phyloP scores from a whole-genome alignment of 92 coral and sea anemone species.

The Epizoanthus ramosus region DNA sequence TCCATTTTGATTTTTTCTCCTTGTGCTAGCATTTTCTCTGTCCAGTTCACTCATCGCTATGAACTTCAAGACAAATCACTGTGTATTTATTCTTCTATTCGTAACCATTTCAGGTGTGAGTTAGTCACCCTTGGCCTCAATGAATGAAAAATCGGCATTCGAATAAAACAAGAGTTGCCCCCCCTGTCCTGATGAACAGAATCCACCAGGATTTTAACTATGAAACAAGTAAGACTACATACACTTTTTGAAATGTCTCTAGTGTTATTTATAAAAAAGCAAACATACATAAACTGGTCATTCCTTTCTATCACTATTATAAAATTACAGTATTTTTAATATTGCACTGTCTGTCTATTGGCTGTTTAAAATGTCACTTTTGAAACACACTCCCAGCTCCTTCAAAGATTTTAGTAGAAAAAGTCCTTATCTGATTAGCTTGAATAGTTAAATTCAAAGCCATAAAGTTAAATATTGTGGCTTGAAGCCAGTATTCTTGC shows the following conservation, averaged over 20 bases:
- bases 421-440: neutral
- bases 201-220: too few relatives aligned
- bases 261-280: neutral
- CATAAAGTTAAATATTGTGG: constrained; percentile 22
- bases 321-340: constrained; percentile 1
- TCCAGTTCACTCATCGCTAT: too few relatives aligned
- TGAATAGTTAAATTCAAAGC: neutral
- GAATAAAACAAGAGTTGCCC: too few relatives aligned
- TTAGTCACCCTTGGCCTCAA: too few relatives aligned
- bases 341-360: too few relatives aligned
- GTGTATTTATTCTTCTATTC: too few relatives aligned
- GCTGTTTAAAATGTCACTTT: neutral
- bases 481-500: neutral
- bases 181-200: too few relatives aligned
- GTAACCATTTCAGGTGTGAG: too few relatives aligned
- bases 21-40: too few relatives aligned
- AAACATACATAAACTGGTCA: neutral
- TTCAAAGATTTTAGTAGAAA: neutral
- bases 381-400: neutral
- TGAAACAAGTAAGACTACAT: neutral
- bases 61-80: too few relatives aligned
- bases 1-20: too few relatives aligned
- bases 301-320: neutral
- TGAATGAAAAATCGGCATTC: too few relatives aligned
- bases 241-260: neutral